Percentiles rank a stretch among this genome's conserved stretches.
Evolutionary conservation across 2,888 invertebrate genomes (phyloP).

Genomic region (Teleiodes luculella): DNA sequence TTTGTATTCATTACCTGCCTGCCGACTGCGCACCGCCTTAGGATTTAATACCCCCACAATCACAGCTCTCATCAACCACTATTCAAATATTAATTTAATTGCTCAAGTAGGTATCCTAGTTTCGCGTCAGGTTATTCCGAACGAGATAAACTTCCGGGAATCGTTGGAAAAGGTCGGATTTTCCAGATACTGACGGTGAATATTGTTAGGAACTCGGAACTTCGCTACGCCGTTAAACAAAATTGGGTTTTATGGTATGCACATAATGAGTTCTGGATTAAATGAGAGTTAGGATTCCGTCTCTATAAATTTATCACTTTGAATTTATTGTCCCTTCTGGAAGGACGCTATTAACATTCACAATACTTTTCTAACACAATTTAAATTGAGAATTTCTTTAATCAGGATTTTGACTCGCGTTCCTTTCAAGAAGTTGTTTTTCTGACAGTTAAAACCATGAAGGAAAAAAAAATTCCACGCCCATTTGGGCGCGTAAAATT

Average conservation of each 20-base stretch:
- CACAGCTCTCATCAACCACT: constrained; percentile 57
- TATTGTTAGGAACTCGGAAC: not conserved
- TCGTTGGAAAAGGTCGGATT: not conserved
- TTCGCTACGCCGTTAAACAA: not conserved
- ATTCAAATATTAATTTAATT: constrained; percentile 57
- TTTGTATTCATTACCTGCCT: constrained; percentile 69
- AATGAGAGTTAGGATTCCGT: constrained; percentile 3
- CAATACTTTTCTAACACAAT: not conserved
- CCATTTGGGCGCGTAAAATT: too few species aligned
- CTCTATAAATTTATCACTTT: constrained; percentile 8
- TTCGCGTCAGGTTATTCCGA: not conserved
- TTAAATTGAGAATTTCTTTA: not conserved
- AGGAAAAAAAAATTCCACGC: too few species aligned
- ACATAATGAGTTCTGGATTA: constrained; percentile 8
- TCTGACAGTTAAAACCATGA: too few species aligned
- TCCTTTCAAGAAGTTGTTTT: too few species aligned
- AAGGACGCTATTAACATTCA: constrained; percentile 5
- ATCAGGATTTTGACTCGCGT: too few species aligned
- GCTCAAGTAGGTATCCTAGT: constrained; percentile 3
- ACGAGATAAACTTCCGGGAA: not conserved
- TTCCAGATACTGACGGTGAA: not conserved
- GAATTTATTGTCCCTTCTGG: constrained; percentile 7
- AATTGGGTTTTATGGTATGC: constrained; percentile 10
- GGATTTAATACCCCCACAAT: constrained; percentile 62
- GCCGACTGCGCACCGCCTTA: constrained; percentile 34